Evolutionary conservation across 2,888 invertebrate genomes (phyloP).

Genomic region (Amiota communis): DNA sequence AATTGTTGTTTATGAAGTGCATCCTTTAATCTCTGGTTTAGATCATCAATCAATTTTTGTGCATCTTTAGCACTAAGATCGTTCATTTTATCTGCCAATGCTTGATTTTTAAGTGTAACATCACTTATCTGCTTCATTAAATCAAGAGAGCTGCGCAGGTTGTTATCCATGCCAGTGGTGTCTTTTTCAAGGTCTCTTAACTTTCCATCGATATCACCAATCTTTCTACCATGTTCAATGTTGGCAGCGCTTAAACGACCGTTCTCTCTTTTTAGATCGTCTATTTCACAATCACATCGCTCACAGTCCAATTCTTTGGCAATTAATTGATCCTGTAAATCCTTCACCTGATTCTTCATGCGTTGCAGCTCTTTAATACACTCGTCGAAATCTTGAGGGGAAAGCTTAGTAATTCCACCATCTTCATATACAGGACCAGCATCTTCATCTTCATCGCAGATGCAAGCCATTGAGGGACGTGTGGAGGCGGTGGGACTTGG

Average conservation of each 20-base stretch:
- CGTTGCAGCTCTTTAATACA: conserved; percentile 52
- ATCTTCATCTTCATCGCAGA: neutral
- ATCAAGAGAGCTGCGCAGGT: conserved; percentile 53
- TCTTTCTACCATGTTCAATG: conserved; percentile 41
- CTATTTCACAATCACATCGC: conserved; percentile 44
- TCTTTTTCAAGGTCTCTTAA: conserved; percentile 52
- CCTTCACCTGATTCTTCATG: conserved; percentile 45
- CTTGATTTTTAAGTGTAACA: conserved; percentile 58
- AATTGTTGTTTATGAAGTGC: conserved; percentile 45
- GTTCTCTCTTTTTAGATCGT: conserved; percentile 48
- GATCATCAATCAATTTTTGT: conserved; percentile 52
- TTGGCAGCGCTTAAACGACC: conserved; percentile 48
- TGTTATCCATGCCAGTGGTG: conserved; percentile 49
- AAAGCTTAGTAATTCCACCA: neutral
- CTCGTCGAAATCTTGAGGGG: conserved; percentile 24
- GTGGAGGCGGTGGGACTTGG: no score
- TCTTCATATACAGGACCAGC: neutral
- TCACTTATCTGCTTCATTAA: conserved; percentile 62
- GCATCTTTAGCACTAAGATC: conserved; percentile 54
- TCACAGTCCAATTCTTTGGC: conserved; percentile 35
- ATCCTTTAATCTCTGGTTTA: conserved; percentile 54
- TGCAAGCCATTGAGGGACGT: neutral
- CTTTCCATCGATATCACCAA: conserved; percentile 47
- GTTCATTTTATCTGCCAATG: conserved; percentile 51
- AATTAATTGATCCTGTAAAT: conserved; percentile 34